A percentile compares a stretch with the other conserved stretches of the same genome.
These are phyloP conservation scores for Glaucopsyche alexis DNA, from an alignment of 2,888 invertebrate genomes.

Conservation along the genomic window DNA sequence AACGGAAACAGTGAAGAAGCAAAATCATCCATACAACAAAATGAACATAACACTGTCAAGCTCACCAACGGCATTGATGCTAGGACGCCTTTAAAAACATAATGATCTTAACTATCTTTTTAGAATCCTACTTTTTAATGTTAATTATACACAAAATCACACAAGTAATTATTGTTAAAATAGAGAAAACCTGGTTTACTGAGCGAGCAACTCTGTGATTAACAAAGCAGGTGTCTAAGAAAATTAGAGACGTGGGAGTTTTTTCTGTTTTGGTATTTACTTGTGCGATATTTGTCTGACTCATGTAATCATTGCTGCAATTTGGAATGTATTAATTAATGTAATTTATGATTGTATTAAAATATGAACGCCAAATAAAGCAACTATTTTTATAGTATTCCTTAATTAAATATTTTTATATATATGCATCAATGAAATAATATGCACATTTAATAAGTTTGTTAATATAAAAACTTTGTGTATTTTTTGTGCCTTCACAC, in stretches of 20 bases:
- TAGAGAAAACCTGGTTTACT: neutral
- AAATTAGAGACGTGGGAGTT: neutral
- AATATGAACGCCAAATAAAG: slow-evolving; percentile 68
- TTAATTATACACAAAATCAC: slow-evolving; percentile 55
- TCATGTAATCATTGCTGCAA: slow-evolving; percentile 42
- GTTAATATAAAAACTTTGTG: slow-evolving; percentile 48
- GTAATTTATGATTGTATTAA: slow-evolving; percentile 16
- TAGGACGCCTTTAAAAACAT: slow-evolving; percentile 65
- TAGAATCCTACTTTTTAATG: slow-evolving; percentile 66
- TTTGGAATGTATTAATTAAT: slow-evolving; percentile 21
- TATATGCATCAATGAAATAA: slow-evolving; percentile 44
- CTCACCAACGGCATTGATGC: slow-evolving; percentile 35
- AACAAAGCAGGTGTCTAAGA: neutral
- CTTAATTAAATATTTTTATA: slow-evolving; percentile 55
- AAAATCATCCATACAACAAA: slow-evolving; percentile 52
- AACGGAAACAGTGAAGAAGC: slow-evolving; percentile 47
- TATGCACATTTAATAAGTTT: slow-evolving; percentile 42
- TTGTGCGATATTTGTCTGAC: slow-evolving; percentile 32
- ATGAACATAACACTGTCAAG: slow-evolving; percentile 39
- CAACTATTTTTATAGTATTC: slow-evolving; percentile 74
- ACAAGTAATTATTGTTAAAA: slow-evolving; percentile 28
- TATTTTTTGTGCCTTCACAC: slow-evolving; percentile 72
- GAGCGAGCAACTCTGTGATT: neutral
- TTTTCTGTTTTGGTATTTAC: slow-evolving; percentile 10
- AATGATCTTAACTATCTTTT: slow-evolving; percentile 54